Conservation (phyloP, 1,140 invertebrate species). For the Drosophila takahashii region DNA sequence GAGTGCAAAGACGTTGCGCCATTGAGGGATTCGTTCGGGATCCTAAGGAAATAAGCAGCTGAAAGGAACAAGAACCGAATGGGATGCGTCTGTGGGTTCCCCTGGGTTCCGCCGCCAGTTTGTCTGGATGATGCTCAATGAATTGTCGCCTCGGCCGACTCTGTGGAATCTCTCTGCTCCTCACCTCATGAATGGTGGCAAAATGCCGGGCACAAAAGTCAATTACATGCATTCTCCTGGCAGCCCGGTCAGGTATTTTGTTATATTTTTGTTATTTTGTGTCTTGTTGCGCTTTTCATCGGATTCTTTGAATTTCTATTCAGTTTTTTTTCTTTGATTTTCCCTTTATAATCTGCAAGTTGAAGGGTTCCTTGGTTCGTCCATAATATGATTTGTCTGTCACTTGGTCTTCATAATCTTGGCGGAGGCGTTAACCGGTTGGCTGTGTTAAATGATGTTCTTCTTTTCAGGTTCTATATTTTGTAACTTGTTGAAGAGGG, state of each 20-base stretch:
- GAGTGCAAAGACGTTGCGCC: constrained; percentile 66
- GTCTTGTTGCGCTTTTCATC: constrained; percentile 75
- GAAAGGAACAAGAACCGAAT: constrained; percentile 28
- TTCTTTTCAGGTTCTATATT: constrained; percentile 13
- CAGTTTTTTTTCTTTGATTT: constrained; percentile 35
- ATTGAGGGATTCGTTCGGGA: constrained; percentile 74
- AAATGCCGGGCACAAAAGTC: constrained; percentile 71
- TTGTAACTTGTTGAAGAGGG: constrained; percentile 15
- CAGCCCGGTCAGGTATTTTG: constrained; percentile 48
- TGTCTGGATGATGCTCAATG: constrained; percentile 67
- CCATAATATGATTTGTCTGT: constrained; percentile 53
- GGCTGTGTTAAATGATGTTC: constrained; percentile 16
- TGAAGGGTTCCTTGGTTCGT: constrained; percentile 59
- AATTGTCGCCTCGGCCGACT: constrained; percentile 61
- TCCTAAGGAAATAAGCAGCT: constrained; percentile 19
- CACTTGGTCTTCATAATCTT: constrained; percentile 14
- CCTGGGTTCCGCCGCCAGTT: constrained; percentile 37
- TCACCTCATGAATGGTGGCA: constrained; percentile 41
- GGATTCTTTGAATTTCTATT: constrained; percentile 59
- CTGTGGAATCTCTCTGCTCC: constrained; percentile 16
- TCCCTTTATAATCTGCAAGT: constrained; percentile 41
- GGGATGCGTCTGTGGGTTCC: constrained; percentile 37
- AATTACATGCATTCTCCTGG: constrained; percentile 77
- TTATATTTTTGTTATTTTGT: constrained; percentile 51
- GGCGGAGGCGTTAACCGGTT: constrained; percentile 41